A percentile compares a stretch with the other conserved stretches of the same genome.
These are phyloP conservation scores for Amphipyra berbera DNA, from an alignment of 2,888 invertebrate species.

Conservation along the genomic window DNA sequence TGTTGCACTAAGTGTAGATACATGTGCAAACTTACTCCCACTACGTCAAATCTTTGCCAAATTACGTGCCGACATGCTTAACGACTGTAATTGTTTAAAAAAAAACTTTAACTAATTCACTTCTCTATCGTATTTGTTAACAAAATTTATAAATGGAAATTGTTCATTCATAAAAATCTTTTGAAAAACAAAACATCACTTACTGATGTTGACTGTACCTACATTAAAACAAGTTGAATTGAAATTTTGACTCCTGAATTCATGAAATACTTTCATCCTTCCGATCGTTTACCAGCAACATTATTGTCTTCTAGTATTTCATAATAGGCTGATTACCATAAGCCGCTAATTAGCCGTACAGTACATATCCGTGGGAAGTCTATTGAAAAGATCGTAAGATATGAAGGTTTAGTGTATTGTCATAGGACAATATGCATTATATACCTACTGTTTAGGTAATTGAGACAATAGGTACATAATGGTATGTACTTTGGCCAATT, in stretches of 20 bases:
- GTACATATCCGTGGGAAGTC: conserved; percentile 51
- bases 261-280: conserved; percentile 4
- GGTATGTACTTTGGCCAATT: conserved; percentile 17
- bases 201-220: too few relatives aligned
- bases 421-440: conserved; percentile 22
- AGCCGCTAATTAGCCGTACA: conserved; percentile 29
- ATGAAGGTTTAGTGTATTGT: conserved; percentile 33
- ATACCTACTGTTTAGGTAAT: conserved; percentile 12
- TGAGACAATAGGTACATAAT: conserved; percentile 9
- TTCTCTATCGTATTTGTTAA: too few relatives aligned
- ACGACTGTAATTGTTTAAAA: too few relatives aligned
- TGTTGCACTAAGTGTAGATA: too few relatives aligned
- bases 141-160: too few relatives aligned
- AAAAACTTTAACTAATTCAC: too few relatives aligned
- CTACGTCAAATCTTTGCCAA: too few relatives aligned
- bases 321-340: conserved; percentile 33
- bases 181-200: too few relatives aligned
- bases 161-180: too few relatives aligned
- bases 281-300: background rate
- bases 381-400: conserved; percentile 45
- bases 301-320: conserved; percentile 28
- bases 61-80: too few relatives aligned
- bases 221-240: too few relatives aligned
- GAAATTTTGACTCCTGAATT: background rate
- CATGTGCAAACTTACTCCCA: too few relatives aligned